These are phyloP conservation scores for Pseudolycoriella hygida DNA, from an alignment of 2,888 invertebrate species.

Conservation along the genomic window DNA sequence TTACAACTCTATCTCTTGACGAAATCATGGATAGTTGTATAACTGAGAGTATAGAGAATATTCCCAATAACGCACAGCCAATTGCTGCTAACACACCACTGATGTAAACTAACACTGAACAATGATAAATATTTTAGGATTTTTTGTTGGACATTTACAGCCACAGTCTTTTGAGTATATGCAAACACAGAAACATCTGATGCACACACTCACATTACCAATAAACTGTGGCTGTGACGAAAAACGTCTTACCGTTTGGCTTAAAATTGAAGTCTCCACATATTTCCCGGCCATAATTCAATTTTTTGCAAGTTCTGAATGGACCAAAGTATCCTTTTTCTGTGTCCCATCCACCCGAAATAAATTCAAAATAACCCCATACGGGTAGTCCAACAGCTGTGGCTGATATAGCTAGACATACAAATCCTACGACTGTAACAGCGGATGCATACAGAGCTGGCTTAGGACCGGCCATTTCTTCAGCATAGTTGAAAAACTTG, in stretches of 20 bases:
- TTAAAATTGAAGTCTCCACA: slow-evolving; percentile 69
- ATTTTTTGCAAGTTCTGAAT: slow-evolving; percentile 69
- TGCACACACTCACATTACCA: too few species aligned
- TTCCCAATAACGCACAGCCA: slow-evolving; percentile 52
- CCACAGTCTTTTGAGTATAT: too few species aligned
- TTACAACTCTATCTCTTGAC: slow-evolving; percentile 60
- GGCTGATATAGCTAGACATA: slow-evolving; percentile 65
- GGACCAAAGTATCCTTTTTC: slow-evolving; percentile 78
- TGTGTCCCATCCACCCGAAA: slow-evolving; percentile 38
- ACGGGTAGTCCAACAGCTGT: slow-evolving; percentile 68
- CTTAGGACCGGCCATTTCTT: slow-evolving; percentile 27
- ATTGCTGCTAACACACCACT: slow-evolving; percentile 65
- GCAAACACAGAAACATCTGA: slow-evolving; percentile 15
- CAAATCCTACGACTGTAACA: slow-evolving; percentile 40
- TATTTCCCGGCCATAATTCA: slow-evolving; percentile 65
- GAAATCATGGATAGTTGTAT: slow-evolving; percentile 77
- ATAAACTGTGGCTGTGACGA: not conserved
- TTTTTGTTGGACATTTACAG: too few species aligned
- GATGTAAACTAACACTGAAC: slow-evolving; percentile 61
- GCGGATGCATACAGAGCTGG: slow-evolving; percentile 28
- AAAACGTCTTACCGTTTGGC: slow-evolving; percentile 39
- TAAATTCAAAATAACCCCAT: slow-evolving; percentile 65
- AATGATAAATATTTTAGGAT: too few species aligned
- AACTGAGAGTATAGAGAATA: slow-evolving; percentile 63
- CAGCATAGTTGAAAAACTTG: not conserved